Base-by-base conservation (phyloP, 2,797 vertebrate genomes). In the Cyprinodon diabolis region DNA sequence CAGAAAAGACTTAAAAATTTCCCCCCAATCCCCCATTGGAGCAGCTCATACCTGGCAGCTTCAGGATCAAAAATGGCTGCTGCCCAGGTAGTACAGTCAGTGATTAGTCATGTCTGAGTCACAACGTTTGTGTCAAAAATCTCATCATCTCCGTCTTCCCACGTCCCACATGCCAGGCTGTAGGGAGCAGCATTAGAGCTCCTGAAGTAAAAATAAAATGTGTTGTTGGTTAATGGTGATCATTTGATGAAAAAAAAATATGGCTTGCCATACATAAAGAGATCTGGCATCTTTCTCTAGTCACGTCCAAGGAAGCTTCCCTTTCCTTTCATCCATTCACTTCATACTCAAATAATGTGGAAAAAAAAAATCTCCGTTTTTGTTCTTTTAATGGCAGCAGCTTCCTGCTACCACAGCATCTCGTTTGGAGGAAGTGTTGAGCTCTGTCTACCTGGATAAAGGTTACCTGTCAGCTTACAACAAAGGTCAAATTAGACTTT, bases 81-180 rank as follows among this genome's bases (percentile, higher is more conserved):
- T 68, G 65, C 87, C 86, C 90, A 91, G 89, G 90, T 90, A 86
- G 84, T 77, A 76, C 86, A 89, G 89, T 87, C 86, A 81, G 69
- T 57, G 86, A 72, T 89, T 77, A 90, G 86, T 94, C 91, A 87
- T 49, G n/a, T 75, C 60, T 93, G 91, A 94, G 91, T 93, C 93
- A 94, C 51, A 68, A 74, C 71, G 75, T 81, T 45, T 88, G 88
- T 89, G 89, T 90, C 87, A 86, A 87, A 45, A 90, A 91, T 85
- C 83, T 76, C 80, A 88, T 84, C 77, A 80, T 89, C 81, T 90
- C 87, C 49, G 21, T 78, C 74, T 87, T 66, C 93, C 91, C 86
- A 90, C 93, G 49, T 71, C 78, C 87, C 89, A 88, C 87, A 90
- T 92, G 89, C 78, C 85, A 65, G 35, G 85, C 77, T 70, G 72